These are phyloP conservation scores for Enteromius trimaculatus DNA, from an alignment of 2,797 vertebrate species.

Conservation along the genomic window DNA sequence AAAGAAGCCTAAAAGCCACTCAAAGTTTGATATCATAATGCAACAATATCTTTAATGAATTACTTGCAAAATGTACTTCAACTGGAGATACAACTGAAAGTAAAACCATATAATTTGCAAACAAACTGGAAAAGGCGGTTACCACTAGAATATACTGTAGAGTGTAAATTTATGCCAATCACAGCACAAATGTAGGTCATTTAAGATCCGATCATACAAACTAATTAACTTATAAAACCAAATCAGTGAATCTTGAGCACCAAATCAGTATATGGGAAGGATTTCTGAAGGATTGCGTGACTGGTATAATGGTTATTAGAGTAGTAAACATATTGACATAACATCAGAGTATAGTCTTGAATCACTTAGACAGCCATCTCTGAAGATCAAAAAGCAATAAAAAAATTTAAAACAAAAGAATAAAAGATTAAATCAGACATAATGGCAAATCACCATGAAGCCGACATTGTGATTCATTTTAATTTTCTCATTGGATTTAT, in stretches of 20 bases:
- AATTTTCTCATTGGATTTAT: slow-evolving; percentile 71
- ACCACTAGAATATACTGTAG: no score
- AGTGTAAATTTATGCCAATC: not conserved
- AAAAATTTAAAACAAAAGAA: slow-evolving; percentile 62
- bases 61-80: not conserved
- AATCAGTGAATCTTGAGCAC: not conserved
- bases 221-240: not conserved
- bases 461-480: slow-evolving; percentile 77
- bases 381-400: slow-evolving; percentile 70
- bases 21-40: not conserved
- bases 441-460: slow-evolving; percentile 71
- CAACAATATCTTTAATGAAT: not conserved
- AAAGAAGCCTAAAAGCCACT: not conserved
- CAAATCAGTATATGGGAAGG: not conserved
- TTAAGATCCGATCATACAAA: not conserved
- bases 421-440: slow-evolving; percentile 76
- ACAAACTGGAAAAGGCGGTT: no score
- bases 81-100: no score
- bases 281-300: not conserved
- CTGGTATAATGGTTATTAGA: not conserved
- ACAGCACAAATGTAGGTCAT: not conserved
- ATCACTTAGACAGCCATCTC: slow-evolving; percentile 65
- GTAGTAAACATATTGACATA: slow-evolving; percentile 55
- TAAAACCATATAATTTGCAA: no score
- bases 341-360: slow-evolving; percentile 70